Evolutionary conservation across 2,888 invertebrate genomes (phyloP), one percentile per base, ranked within the genome.

Genomic region (Chironomus tentans): DNA sequence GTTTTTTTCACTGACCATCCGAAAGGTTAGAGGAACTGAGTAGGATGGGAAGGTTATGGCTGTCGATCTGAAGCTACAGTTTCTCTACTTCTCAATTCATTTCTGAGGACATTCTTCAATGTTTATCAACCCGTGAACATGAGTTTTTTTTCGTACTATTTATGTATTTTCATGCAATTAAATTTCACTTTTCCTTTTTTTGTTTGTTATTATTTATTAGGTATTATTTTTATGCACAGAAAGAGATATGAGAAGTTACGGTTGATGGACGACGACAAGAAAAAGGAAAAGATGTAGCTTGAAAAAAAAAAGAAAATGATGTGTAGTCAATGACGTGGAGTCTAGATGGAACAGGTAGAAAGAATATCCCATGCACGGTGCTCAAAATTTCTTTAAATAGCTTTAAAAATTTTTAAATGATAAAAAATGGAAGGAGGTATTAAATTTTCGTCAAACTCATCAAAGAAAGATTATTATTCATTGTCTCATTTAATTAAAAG

Each of bases 401-500:
- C 38, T 38, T 38, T 38, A 38, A n/a, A n/a, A 28, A 28, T 28
- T 28, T 28, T 5, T 28, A 38, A 38, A 38, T 2, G 2, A 10
- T 38, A 28, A 28, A 22, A 50, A 21, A 4, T 13, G 13, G 4
- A 10, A 10, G 12, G 48, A 22, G 12, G 6, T n/a, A 48, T 48
- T 13, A 69, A 18, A 46, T 46, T 70, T 22, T 50, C 70, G n/a
- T 50, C 50, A 70, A 70, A 70, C 50, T 21, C 50, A 70, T 70
- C 70, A 56, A 70, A 70, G 7, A 24, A 48, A 50, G 68, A 38
- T 56, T 56, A 70, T 70, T 70, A 70, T 47, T 70, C 70, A 70
- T 70, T 70, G 70, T 70, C 56, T 70, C 24, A 50, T 56, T 70
- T 70, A 70, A 70, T 70, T 70, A 70, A 70, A 70, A 70, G 21